Conservation (phyloP, 2,797 vertebrate species). For the Geotrypetes seraphini region DNA sequence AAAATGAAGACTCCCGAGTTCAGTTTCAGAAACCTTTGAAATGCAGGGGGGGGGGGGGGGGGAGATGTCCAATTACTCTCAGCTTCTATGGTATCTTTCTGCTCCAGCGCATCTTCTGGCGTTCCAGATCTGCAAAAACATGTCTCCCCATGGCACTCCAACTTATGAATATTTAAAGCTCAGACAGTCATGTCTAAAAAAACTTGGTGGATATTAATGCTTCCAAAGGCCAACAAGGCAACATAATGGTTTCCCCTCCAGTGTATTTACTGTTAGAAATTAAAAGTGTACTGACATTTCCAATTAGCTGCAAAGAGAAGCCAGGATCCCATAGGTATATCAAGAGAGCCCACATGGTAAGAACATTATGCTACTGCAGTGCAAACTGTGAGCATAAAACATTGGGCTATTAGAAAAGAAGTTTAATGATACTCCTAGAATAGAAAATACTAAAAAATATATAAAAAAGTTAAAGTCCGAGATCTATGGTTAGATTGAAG, state of each 20-base stretch:
- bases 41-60: no score
- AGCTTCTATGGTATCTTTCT: no score
- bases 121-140: no score
- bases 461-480: no score
- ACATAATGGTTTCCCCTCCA: conserved; percentile 5
- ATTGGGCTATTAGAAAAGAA: accelerated
- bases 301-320: conserved; percentile 21
- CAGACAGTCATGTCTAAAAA: conserved; percentile 18
- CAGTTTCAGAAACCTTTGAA: no score
- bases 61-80: no score
- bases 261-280: conserved; percentile 27
- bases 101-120: no score
- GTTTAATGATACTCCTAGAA: not conserved
- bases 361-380: accelerated
- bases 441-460: no score
- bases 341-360: not conserved
- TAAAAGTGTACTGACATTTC: conserved; percentile 25
- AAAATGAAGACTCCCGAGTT: no score
- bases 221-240: conserved; percentile 16
- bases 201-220: conserved; percentile 17
- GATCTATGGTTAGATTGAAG: no score
- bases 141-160: no score
- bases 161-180: conserved; percentile 31
- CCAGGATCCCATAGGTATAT: not conserved
- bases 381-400: accelerated